Base-by-base conservation (phyloP, 53 echinoderm and acorn worm genomes). In the Temnopleurus reevesii region DNA sequence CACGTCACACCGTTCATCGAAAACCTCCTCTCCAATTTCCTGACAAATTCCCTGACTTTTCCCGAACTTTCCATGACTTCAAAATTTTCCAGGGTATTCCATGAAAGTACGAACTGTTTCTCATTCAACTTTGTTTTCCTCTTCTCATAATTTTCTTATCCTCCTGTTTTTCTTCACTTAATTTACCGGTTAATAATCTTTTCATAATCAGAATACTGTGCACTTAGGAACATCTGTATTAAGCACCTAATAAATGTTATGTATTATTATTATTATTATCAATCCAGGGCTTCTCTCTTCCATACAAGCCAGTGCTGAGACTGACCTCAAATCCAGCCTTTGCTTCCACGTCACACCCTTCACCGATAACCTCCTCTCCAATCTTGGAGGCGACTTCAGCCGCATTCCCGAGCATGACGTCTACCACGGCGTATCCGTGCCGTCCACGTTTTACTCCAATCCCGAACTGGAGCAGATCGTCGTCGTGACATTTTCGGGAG, bases 391-490 rank as follows among this genome's bases (percentile, higher is more conserved):
- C 0, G 99, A 99, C 76, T 92, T 99, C 88, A 92, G 86, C 65
- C 86, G 90, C 41, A 89, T 95, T 19, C 95, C 99, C 0, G 89
- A 89, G 47, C 77, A 89, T 30, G 90, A 93, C 33, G 49, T 77
- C 17, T 77, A 89, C 47, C 90, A 93, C 57, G 91, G 97, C 3
- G 81, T 89, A 8, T 91, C 86, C 8, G 89, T 91, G 10, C 91
- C 93, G 0, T 91, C 91, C 9, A 81, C 92, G 7, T 96, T 99
- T 91, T 98, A 99, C 81, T 94, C 99, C 55, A 99, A 92, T 76
- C 93, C 99, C 0, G 99, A 99, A 77, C 59, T 99, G 77, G 99
- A 99, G 84, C 99, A 99, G 92, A 91, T 96, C 25, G 99, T 94
- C 0, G 96, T 94, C 15, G 94, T 94, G 23, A 96, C 96, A 0